phyloP scores from a whole-genome alignment of 2,797 vertebrate species.

The Apogon hyalosoma region DNA sequence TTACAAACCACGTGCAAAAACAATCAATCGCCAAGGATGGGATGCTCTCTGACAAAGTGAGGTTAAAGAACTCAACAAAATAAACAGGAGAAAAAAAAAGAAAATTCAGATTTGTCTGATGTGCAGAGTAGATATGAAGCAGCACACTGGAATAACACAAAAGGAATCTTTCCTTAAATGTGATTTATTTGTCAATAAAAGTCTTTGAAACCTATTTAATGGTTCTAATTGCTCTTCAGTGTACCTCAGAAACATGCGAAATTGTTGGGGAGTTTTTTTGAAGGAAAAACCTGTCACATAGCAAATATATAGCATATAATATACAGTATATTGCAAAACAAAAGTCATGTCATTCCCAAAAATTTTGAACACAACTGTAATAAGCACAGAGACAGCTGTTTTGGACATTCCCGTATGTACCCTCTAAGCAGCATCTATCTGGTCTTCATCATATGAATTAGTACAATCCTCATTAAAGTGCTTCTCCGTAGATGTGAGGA shows the following conservation, averaged over 20 bases:
- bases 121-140: not conserved
- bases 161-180: too few species aligned
- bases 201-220: too few species aligned
- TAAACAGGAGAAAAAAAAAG: not conserved
- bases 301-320: too few species aligned
- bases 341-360: too few species aligned
- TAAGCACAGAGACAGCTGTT: constrained; percentile 1
- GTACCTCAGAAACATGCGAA: too few species aligned
- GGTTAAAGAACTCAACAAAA: constrained; percentile 6
- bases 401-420: not conserved
- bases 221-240: too few species aligned
- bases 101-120: not conserved
- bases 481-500: constrained; percentile 1
- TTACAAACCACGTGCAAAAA: constrained; percentile 43
- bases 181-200: too few species aligned
- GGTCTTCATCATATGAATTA: constrained; percentile 25
- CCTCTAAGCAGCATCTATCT: not conserved
- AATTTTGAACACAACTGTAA: too few species aligned
- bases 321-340: too few species aligned
- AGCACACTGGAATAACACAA: constrained; percentile 3
- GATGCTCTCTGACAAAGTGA: constrained; percentile 12
- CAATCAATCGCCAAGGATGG: constrained; percentile 49
- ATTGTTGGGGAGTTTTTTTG: too few species aligned
- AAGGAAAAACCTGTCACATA: too few species aligned
- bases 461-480: constrained; percentile 32